Base-by-base conservation (phyloP, 2,113 vertebrate species). In the Jaculus jaculus region DNA sequence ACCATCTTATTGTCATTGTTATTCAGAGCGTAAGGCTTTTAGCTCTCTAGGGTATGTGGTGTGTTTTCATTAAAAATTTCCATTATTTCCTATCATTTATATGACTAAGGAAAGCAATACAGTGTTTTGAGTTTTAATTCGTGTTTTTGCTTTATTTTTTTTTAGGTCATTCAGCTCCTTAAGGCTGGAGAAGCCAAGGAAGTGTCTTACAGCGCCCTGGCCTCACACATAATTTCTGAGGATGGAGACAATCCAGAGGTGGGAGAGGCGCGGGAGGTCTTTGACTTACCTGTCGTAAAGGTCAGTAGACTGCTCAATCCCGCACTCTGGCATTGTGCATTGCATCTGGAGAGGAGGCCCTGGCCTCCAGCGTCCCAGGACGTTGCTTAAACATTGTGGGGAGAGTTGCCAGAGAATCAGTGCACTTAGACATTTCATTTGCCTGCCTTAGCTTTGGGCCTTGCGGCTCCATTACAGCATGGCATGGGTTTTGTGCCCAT, bases 191-290 rank as follows among this genome's bases (percentile, higher is more conserved):
- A 99, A 95, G 99, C 99, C 2, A 99, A 99, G 96, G 99, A 99
- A 91, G 99, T 99, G 54, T 99, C 99, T 32, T 99, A 99, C 96
- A 99, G 99, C 92, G 99, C 99, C 0, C 96, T 99, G 24, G 99
- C 99, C 93, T 99, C 99, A 0, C 99, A 99, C 97, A 99, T 99
- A 84, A 99, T 99, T 51, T 98, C 99, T 12, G 99, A 99, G 95
- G 99, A 99, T 20, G 99, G 99, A 7, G 99, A 99, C 97, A 99
- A 99, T 95, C 99, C 99, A 0, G 99, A 99, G 95, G 99, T 99
- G 66, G 98, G 99, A 84, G 99, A 99, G 95, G 99, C 99, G 6
- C 98, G 99, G 39, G 99, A 99, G 94, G 99, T 99, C 72, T 99
- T 99, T 92, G 99, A 99, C 95, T 98, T 99, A 42, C 99, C 99